A percentile compares a stretch with the other conserved stretches of the same genome.
These are phyloP conservation scores for Vanessa tameamea DNA, from an alignment of 1,140 invertebrate genomes.

Conservation along the genomic window DNA sequence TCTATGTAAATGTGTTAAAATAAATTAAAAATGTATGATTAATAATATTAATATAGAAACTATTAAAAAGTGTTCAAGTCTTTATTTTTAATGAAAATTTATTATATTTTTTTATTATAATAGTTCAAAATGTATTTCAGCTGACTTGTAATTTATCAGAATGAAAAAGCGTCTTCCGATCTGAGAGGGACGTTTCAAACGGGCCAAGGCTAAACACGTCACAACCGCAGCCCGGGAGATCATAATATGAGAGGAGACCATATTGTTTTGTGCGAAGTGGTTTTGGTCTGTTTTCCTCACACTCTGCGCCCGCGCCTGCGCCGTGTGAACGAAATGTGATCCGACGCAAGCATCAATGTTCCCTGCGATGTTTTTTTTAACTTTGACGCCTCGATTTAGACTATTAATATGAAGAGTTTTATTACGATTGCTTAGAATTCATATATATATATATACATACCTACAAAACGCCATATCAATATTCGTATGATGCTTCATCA, in stretches of 20 bases:
- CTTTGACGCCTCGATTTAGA: background rate
- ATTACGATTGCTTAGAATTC: background rate
- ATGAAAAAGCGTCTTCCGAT: too few relatives aligned
- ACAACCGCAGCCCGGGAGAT: slow-evolving; percentile 42
- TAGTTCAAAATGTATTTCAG: too few relatives aligned
- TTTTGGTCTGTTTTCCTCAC: slow-evolving; percentile 68
- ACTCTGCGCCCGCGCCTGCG: slow-evolving; percentile 44
- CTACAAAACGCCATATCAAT: too few relatives aligned
- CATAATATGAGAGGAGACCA: slow-evolving; percentile 57
- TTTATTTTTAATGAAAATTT: too few relatives aligned
- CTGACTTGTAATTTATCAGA: too few relatives aligned
- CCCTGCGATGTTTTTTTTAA: background rate
- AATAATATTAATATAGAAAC: too few relatives aligned
- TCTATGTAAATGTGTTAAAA: too few relatives aligned
- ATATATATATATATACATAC: too few relatives aligned
- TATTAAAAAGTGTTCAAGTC: too few relatives aligned
- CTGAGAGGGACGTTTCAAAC: background rate
- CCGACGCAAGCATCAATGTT: slow-evolving; percentile 19
- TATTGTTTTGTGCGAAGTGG: slow-evolving; percentile 32
- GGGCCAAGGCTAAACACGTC: background rate
- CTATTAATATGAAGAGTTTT: slow-evolving; percentile 1
- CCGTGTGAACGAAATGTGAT: slow-evolving; percentile 60
- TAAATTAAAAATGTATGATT: too few relatives aligned
- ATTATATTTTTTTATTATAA: too few relatives aligned
- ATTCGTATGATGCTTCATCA: too few relatives aligned